Evolutionary conservation across 1,140 invertebrate species (phyloP), one percentile per base, ranked within the genome.

Genomic region (Halyomorpha halys): DNA sequence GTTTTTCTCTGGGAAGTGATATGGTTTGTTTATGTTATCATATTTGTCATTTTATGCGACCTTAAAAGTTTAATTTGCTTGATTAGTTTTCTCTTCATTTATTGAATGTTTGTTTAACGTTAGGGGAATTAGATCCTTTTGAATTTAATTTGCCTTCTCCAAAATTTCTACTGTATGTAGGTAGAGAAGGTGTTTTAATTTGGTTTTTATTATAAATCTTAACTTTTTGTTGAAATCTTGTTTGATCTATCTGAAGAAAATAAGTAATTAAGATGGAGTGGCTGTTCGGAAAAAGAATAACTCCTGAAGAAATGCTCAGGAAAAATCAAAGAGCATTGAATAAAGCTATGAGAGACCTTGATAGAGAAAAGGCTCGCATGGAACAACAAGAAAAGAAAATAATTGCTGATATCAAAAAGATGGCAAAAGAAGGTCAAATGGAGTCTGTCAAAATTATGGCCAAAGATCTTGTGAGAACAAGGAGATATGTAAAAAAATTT

Each of bases 381-480:
- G 97, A 99, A 76, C 90, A 94, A 69, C 94, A 98, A 73, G 97
- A 99, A 74, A 98, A 99, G 74, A 99, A 99, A 78, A 87, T 98
- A 47, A 99, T 99, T 67, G 83, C 83, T 5, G 97, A 99, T 74
- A 99, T 99, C 65, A 99, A 99, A 76, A 98, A 98, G 79, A 86
- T 98, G 79, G 97, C 97, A 3, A 99, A 99, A 76, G 90, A 97
- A 74, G 94, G 94, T 47, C 97, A 99, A 82, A 99, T 99, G 96
- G 97, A 99, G 81, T 93, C 97, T 62, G 97, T 99, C 0, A 98
- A 98, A 83, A 97, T 99, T 68, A 98, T 99, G 96, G 97, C 97
- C 1, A 97, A 96, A 79, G 97, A 99, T 80, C 78, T 99, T 65
- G 97, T 99, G 0, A 81, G 97, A 70, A 99, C 97, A 14, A 81